These are phyloP conservation scores for Lytechinus pictus DNA, from an alignment of 35 echinoderm and acorn worm species.

Conservation along the genomic window DNA sequence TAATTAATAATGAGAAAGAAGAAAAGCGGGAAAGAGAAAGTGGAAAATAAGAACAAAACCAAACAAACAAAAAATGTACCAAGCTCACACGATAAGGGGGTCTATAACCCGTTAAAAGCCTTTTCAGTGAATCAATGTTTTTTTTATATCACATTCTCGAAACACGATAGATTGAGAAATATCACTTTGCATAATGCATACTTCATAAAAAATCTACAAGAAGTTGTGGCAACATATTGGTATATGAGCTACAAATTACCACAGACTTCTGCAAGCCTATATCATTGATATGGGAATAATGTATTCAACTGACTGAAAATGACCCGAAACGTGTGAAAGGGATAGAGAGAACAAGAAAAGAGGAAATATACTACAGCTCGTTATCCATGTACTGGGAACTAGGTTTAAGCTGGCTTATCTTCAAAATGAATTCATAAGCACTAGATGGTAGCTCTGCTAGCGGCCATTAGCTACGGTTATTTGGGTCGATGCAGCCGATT, in stretches of 20 bases:
- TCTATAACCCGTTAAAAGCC: neutral
- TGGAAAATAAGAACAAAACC: no score
- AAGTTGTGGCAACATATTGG: no score
- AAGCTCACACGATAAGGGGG: neutral
- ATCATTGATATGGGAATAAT: neutral
- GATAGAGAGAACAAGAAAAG: neutral
- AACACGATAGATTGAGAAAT: no score
- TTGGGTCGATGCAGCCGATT: neutral
- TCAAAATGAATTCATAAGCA: neutral
- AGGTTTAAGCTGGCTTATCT: slow-evolving; percentile 10
- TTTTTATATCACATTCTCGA: no score
- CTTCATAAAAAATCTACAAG: no score
- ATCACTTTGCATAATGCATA: no score
- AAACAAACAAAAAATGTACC: neutral
- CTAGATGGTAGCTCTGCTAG: neutral
- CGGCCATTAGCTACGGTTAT: neutral
- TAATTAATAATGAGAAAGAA: no score
- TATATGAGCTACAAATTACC: no score
- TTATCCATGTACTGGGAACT: neutral
- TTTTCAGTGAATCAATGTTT: no score
- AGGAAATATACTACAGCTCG: neutral
- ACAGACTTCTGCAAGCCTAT: neutral
- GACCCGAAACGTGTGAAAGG: neutral
- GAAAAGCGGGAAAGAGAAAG: no score
- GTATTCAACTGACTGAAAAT: neutral